Conservation (phyloP, 1,140 invertebrate genomes). For the Leguminivora glycinivorella region DNA sequence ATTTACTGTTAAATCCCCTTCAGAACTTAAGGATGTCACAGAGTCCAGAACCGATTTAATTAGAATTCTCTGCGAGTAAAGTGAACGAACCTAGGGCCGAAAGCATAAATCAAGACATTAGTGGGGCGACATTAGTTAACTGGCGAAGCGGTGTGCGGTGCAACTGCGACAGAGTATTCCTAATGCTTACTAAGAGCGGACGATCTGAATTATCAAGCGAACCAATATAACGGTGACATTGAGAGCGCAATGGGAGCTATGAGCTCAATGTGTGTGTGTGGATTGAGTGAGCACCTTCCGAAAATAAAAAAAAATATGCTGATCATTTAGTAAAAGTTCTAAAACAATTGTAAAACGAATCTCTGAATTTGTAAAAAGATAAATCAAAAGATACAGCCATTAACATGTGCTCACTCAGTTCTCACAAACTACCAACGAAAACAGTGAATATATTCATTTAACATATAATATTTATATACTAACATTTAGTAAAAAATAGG, state of each 20-base stretch:
- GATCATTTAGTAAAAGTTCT: no score
- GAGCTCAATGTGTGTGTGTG: no score
- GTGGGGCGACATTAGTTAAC: conserved; percentile 41
- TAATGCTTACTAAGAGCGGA: background rate
- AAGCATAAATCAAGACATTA: conserved; percentile 51
- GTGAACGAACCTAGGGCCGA: conserved; percentile 42
- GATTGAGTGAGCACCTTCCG: no score
- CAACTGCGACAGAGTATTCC: background rate
- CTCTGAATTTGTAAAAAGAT: no score
- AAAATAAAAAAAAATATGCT: no score
- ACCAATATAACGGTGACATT: background rate
- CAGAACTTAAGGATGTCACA: conserved; percentile 33
- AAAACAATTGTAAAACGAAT: no score
- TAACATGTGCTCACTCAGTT: no score
- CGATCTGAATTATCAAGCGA: background rate
- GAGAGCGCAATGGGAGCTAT: background rate
- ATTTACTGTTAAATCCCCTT: conserved; percentile 38
- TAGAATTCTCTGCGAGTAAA: conserved; percentile 31
- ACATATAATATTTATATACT: no score
- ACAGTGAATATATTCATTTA: no score
- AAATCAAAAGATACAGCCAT: no score
- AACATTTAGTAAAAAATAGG: no score
- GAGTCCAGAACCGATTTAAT: conserved; percentile 32
- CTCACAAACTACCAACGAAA: no score
- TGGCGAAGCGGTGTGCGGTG: conserved; percentile 31